Evolutionary conservation across 2,113 vertebrate species (phyloP).

Genomic region (Potamarius usumacintae): DNA sequence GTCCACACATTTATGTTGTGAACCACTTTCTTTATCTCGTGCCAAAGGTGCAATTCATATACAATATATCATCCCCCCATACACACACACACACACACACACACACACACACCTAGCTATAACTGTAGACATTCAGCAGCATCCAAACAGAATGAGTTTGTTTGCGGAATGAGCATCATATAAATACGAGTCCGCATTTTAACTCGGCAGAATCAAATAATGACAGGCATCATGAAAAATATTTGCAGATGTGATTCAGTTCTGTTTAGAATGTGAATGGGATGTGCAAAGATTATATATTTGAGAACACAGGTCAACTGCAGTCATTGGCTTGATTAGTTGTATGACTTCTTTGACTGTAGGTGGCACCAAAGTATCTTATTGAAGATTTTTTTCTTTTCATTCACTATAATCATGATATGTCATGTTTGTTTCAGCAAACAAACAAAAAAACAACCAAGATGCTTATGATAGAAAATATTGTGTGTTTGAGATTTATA

Average conservation of each 20-base stretch:
- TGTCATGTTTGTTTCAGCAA: not conserved
- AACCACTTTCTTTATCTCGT: no score
- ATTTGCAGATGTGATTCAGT: not conserved
- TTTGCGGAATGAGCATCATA: not conserved
- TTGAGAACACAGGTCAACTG: not conserved
- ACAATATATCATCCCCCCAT: not conserved
- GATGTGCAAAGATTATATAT: not conserved
- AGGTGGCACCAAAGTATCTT: conserved; percentile 46
- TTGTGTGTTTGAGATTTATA: not conserved
- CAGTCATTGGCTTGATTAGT: not conserved
- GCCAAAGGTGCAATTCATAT: no score
- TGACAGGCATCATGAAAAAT: not conserved
- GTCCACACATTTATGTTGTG: no score
- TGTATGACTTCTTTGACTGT: conserved; percentile 11
- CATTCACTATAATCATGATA: not conserved
- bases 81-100: not conserved
- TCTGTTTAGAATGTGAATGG: not conserved
- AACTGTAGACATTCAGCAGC: not conserved
- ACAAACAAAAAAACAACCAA: not conserved
- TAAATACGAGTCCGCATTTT: not conserved
- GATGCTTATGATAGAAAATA: not conserved
- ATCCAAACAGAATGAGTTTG: not conserved
- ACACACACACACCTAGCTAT: not conserved
- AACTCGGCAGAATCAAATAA: not conserved
- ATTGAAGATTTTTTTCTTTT: not conserved